Conservation (phyloP, 2,113 vertebrate genomes). For the Centrocercus urophasianus region DNA sequence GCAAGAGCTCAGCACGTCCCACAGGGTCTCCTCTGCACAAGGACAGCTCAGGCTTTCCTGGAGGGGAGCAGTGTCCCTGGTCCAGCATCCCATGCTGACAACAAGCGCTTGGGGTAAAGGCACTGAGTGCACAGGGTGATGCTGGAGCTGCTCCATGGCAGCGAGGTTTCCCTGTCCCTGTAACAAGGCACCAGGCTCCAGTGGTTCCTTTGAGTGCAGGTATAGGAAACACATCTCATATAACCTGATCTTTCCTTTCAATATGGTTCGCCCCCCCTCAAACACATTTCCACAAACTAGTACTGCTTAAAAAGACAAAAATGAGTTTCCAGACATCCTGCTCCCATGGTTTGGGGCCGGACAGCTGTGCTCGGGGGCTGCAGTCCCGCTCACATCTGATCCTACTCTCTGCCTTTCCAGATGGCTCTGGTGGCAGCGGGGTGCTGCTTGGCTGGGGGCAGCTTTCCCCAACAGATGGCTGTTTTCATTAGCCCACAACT, state of each 20-base stretch:
- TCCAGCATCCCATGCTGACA: accelerated
- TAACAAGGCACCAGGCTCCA: background rate
- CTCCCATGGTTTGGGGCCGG: background rate
- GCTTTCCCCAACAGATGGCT: background rate
- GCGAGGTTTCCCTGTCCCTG: accelerated
- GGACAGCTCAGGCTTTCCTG: background rate
- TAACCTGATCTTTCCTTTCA: background rate
- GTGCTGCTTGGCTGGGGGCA: slow-evolving; percentile 32
- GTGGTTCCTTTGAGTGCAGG: background rate
- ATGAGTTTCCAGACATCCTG: background rate
- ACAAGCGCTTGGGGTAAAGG: background rate
- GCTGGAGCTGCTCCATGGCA: background rate
- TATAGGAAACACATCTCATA: background rate
- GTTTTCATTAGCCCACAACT: background rate
- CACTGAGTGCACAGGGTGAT: accelerated
- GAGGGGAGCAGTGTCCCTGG: accelerated
- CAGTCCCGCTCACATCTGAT: background rate
- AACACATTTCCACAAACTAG: background rate
- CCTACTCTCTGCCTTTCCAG: background rate
- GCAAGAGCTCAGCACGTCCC: background rate
- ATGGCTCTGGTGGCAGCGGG: slow-evolving; percentile 20
- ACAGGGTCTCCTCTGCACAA: background rate
- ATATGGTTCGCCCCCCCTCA: background rate
- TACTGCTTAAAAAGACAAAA: background rate
- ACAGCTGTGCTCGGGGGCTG: background rate